Evolutionary conservation across 2,797 vertebrate genomes (phyloP), one percentile per base, ranked within the genome.

Genomic region (Epinephelus malabaricus): DNA sequence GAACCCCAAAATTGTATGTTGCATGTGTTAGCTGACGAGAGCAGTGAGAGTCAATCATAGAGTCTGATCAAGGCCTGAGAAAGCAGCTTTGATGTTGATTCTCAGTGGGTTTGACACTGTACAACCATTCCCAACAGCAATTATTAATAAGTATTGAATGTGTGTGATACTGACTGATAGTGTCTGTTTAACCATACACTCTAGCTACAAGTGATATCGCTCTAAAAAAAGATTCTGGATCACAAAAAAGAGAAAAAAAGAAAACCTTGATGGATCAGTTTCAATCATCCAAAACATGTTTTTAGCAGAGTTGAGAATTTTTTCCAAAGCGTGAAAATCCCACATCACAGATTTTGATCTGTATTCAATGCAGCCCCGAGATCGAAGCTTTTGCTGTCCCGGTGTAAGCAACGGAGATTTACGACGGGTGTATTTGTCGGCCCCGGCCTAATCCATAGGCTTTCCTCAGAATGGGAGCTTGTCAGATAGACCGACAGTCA

Each of bases 361-460:
- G 86, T 88, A 89, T 88, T 90, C 88, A 70, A 34, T 2, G 66
- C 70, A 10, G 70, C 46, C 8, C 30, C 50, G 30, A 63, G 78
- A 89, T 76, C 23, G 69, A 85, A 83, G 74, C 56, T 5, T 73
- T 67, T 1, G 38, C 76, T 76, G 73, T 88, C 75, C 82, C 8
- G 47, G 27, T 79, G 81, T 88, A 76, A 83, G 87, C 78, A 83
- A 81, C 56, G 1, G 79, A 88, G 87, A 92, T 92, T 93, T 87
- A 89, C 56, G 63, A 68, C 19, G 25, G 71, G 78, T 87, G 87
- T 89, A 82, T 88, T 77, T 85, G 85, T 89, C 77, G 82, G 77
- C 68, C 38, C 1, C 10, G 74, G 67, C 73, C 74, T 91, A 88
- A 90, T 91, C 91, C 89, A 71, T 21, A 58, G 82, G 84, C 81